phyloP scores from a whole-genome alignment of 2,888 invertebrate species.

The Tenthredo scrophulariae region DNA sequence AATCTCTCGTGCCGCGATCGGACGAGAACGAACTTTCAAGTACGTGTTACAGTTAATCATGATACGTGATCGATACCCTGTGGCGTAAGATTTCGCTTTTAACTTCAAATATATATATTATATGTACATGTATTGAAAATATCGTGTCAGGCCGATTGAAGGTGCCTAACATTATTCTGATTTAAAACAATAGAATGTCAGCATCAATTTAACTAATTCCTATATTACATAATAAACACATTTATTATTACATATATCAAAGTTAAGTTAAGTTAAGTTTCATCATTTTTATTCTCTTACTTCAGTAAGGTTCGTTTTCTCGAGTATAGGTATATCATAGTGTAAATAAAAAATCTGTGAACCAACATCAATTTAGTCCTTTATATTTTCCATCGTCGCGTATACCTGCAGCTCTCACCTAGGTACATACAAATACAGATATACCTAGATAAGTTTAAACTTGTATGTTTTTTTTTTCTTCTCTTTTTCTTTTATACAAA shows the following conservation, averaged over 20 bases:
- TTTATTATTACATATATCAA: background rate
- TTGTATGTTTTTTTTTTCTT: background rate
- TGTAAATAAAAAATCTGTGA: slow-evolving; percentile 30
- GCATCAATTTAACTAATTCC: background rate
- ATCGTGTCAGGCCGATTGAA: background rate
- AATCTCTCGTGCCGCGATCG: background rate
- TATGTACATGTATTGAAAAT: background rate
- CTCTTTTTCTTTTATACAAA: background rate
- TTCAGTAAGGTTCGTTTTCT: background rate
- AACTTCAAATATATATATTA: background rate
- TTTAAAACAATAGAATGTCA: slow-evolving; percentile 36
- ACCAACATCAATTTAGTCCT: background rate
- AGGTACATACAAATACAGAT: background rate
- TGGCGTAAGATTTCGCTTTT: slow-evolving; percentile 22
- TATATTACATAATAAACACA: background rate
- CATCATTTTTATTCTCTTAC: background rate
- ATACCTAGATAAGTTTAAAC: slow-evolving; percentile 3
- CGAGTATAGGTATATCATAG: background rate
- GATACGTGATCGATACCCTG: slow-evolving; percentile 18
- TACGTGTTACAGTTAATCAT: slow-evolving; percentile 22
- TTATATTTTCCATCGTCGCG: slow-evolving; percentile 12
- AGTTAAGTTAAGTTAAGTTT: background rate
- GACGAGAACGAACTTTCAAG: slow-evolving; percentile 14
- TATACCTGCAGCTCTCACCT: background rate
- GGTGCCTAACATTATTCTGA: background rate